Conservation (phyloP, 2,888 invertebrate genomes). For the Volucella bombylans region DNA sequence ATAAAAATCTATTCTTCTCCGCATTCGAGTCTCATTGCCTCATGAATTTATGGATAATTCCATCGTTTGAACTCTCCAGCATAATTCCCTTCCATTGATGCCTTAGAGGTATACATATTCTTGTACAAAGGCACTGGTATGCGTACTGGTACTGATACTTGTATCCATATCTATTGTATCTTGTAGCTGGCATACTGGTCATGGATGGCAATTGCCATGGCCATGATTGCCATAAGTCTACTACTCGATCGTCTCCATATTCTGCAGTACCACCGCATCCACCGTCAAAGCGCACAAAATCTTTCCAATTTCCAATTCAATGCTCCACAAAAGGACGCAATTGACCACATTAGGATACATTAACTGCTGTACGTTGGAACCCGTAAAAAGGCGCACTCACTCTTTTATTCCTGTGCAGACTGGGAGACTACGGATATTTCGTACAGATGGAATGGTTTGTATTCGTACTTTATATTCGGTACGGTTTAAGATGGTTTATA, state of each 20-base stretch:
- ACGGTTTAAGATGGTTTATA: constrained; percentile 70
- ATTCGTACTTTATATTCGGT: constrained; percentile 68
- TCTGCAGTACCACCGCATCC: constrained; percentile 2
- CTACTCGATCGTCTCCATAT: constrained; percentile 35
- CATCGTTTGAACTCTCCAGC: constrained; percentile 15
- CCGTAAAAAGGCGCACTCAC: constrained; percentile 52
- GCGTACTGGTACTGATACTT: too few species aligned
- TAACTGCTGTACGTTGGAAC: constrained; percentile 69
- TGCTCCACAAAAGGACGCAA: constrained; percentile 74
- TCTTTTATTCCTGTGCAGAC: constrained; percentile 7
- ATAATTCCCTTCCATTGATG: not conserved
- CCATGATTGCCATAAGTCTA: constrained; percentile 68
- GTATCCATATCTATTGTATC: constrained; percentile 63
- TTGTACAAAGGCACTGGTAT: too few species aligned
- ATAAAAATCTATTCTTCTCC: constrained; percentile 39
- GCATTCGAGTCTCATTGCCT: constrained; percentile 48
- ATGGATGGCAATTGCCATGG: constrained; percentile 69
- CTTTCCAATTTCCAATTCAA: constrained; percentile 73
- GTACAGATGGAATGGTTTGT: constrained; percentile 41
- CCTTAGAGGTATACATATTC: too few species aligned
- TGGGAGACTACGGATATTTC: constrained; percentile 16
- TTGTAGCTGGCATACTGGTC: constrained; percentile 49
- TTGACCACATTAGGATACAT: constrained; percentile 74
- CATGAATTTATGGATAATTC: constrained; percentile 72
- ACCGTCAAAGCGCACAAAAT: constrained; percentile 66